Conservation (phyloP, 2,888 invertebrate genomes). For the Oscheius sp. region DNA sequence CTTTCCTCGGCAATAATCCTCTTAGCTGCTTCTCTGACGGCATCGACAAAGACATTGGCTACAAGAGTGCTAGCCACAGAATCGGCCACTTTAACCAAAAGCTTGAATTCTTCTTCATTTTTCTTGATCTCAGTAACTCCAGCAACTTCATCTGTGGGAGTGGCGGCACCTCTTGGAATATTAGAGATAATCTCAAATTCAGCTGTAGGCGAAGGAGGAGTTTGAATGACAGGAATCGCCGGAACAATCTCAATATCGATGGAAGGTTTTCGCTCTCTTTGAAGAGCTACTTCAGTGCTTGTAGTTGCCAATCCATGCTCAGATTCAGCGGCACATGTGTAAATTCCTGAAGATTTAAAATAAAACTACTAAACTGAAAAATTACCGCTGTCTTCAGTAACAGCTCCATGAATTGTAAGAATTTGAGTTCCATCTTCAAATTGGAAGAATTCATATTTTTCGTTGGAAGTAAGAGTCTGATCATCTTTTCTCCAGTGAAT, state of each 20-base stretch:
- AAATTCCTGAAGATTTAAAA: slow-evolving; percentile 37
- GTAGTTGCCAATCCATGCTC: slow-evolving; percentile 56
- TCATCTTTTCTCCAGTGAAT: slow-evolving; percentile 54
- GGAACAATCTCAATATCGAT: slow-evolving; percentile 2
- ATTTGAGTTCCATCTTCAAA: slow-evolving; percentile 57
- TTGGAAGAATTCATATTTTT: slow-evolving; percentile 54
- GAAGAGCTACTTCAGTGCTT: slow-evolving; percentile 45
- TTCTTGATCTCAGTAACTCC: slow-evolving; percentile 50
- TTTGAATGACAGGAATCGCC: not conserved
- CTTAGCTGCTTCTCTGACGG: slow-evolving; percentile 62
- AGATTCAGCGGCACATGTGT: slow-evolving; percentile 56
- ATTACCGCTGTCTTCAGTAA: slow-evolving; percentile 37
- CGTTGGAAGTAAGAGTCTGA: slow-evolving; percentile 35
- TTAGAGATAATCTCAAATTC: slow-evolving; percentile 8
- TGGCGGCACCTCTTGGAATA: not conserved
- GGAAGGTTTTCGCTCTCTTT: slow-evolving; percentile 1
- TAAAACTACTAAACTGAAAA: not conserved
- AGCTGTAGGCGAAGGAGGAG: slow-evolving; percentile 14
- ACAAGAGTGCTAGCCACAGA: slow-evolving; percentile 63
- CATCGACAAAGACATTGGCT: slow-evolving; percentile 65
- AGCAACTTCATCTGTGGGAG: slow-evolving; percentile 30
- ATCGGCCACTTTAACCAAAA: slow-evolving; percentile 69
- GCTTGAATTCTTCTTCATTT: slow-evolving; percentile 58
- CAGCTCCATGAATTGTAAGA: slow-evolving; percentile 47
- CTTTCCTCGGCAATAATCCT: slow-evolving; percentile 36